Conservation (phyloP, 2,797 vertebrate species). For the Hyperoplus immaculatus region DNA sequence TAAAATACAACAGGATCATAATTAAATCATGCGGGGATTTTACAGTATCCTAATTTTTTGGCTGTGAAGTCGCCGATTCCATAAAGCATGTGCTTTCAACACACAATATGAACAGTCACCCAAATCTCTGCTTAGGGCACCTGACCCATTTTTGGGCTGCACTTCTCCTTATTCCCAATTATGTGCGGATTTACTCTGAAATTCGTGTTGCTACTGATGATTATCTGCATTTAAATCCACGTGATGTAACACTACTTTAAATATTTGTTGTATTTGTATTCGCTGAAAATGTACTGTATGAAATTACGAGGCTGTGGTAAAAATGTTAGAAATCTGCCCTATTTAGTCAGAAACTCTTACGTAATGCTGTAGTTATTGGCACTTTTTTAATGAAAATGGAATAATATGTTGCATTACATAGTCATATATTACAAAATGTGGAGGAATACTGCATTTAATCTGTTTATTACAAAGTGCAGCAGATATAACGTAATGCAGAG, state of each 20-base stretch:
- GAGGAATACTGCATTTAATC: too few species aligned
- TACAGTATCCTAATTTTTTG: background rate
- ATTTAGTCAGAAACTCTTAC: too few species aligned
- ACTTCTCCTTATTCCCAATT: constrained; percentile 43
- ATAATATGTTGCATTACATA: too few species aligned
- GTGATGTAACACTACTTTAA: fast-evolving
- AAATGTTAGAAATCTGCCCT: background rate
- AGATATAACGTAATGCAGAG: too few species aligned
- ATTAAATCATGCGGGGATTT: constrained; percentile 6
- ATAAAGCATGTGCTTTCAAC: constrained; percentile 45
- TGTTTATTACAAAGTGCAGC: too few species aligned
- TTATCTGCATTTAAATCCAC: constrained; percentile 1
- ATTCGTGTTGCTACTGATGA: constrained; percentile 11
- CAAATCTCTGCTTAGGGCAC: constrained; percentile 61
- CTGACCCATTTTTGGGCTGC: constrained; percentile 57
- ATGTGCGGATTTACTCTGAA: constrained; percentile 55
- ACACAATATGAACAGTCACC: constrained; percentile 22
- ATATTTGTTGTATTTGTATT: fast-evolving
- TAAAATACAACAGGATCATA: background rate
- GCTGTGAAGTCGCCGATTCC: background rate
- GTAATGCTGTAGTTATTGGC: too few species aligned
- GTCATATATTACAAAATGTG: too few species aligned
- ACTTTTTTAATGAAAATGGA: too few species aligned
- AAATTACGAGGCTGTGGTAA: background rate
- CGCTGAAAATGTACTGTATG: background rate